Conservation (phyloP, 2,888 invertebrate genomes). For the Dastarcus helophoroides region DNA sequence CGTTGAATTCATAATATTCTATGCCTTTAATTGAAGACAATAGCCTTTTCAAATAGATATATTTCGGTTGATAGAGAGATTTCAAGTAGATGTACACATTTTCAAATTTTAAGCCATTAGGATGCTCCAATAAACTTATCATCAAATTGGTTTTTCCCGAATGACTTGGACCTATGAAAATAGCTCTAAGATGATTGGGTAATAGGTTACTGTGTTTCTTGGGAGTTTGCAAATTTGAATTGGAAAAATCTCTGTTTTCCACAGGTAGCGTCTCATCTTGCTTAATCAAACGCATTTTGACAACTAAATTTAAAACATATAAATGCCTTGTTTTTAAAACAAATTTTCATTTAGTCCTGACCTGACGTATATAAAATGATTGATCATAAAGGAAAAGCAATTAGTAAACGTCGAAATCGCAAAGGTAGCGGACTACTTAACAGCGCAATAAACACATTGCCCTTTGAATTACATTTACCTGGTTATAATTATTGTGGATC, state of each 20-base stretch:
- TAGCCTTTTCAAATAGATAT: constrained; percentile 18
- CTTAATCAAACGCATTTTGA: no score
- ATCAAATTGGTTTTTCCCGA: constrained; percentile 31
- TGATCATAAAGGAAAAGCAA: no score
- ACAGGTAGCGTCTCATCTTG: no score
- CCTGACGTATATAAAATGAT: no score
- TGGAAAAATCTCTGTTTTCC: no score
- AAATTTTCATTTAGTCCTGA: no score
- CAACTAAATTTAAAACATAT: no score
- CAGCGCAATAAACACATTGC: constrained; percentile 17
- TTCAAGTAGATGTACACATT: constrained; percentile 31
- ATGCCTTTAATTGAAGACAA: constrained; percentile 16
- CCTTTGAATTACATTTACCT: constrained; percentile 18
- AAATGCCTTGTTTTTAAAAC: no score
- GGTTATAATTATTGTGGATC: constrained; percentile 16
- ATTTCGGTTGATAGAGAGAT: constrained; percentile 23
- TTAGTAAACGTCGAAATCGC: no score
- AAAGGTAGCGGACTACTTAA: constrained; percentile 15
- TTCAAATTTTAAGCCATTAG: constrained; percentile 28
- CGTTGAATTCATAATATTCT: constrained; percentile 16
- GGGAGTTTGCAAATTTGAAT: not conserved
- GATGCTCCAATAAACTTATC: constrained; percentile 23
- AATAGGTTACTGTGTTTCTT: constrained; percentile 22
- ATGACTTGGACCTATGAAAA: constrained; percentile 27
- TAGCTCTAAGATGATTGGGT: constrained; percentile 19